These are phyloP conservation scores for Parnassius orleans DNA, from an alignment of 2,888 invertebrate genomes.

Conservation along the genomic window DNA sequence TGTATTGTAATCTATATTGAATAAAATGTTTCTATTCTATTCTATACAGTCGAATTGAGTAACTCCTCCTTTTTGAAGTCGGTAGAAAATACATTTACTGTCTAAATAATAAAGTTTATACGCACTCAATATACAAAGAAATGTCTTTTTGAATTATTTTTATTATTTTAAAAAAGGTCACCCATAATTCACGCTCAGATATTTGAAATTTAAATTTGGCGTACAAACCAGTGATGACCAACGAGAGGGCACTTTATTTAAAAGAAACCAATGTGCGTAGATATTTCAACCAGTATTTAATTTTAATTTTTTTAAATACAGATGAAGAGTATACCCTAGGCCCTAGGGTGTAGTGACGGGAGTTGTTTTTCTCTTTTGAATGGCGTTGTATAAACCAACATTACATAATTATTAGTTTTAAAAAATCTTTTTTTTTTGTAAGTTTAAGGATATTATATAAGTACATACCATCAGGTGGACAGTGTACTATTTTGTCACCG, in stretches of 20 bases:
- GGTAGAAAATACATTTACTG: too few species aligned
- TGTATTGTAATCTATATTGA: too few species aligned
- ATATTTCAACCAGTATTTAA: constrained; percentile 7
- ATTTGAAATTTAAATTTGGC: constrained; percentile 24
- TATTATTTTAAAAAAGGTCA: not conserved
- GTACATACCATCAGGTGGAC: too few species aligned
- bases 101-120: too few species aligned
- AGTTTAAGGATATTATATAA: too few species aligned
- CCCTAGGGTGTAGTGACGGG: not conserved
- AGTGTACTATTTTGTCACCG: too few species aligned
- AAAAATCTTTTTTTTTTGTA: too few species aligned
- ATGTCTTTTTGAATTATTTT: not conserved
- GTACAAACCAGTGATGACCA: constrained; percentile 9
- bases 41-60: too few species aligned
- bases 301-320: constrained; percentile 8
- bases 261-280: constrained; percentile 25
- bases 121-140: too few species aligned
- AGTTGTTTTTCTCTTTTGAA: not conserved
- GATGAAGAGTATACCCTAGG: not conserved
- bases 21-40: too few species aligned
- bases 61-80: too few species aligned
- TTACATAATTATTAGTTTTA: too few species aligned
- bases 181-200: constrained; percentile 11
- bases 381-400: not conserved
- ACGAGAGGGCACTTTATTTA: constrained; percentile 23